phyloP scores from a whole-genome alignment of 2,113 vertebrate species.

The Oxyruncus cristatus region DNA sequence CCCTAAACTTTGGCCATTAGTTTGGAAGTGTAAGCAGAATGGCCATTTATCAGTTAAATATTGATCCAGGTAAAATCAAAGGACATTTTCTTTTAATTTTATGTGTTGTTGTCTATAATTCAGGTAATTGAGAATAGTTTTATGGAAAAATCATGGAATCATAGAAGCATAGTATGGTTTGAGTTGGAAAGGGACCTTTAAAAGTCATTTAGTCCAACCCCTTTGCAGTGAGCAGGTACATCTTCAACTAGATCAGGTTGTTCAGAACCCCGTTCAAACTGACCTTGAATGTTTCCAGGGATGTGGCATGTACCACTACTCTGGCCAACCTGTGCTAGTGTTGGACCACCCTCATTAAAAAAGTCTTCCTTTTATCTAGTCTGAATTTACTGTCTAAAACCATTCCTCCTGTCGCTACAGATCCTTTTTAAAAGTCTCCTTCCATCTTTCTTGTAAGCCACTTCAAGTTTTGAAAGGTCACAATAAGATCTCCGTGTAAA shows the following conservation, averaged over 20 bases:
- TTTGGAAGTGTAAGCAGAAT: background rate
- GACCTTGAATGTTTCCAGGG: background rate
- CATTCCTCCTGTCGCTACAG: fast-evolving
- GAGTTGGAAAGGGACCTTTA: background rate
- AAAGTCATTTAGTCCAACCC: background rate
- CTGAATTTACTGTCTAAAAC: background rate
- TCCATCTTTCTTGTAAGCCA: background rate
- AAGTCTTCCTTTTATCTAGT: background rate
- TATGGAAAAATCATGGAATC: background rate
- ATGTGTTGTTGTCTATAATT: background rate
- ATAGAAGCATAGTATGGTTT: background rate
- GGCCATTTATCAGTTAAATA: background rate
- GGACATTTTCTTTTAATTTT: background rate
- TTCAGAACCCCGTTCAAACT: fast-evolving
- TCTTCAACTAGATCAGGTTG: background rate
- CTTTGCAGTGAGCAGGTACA: background rate
- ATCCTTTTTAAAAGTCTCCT: background rate
- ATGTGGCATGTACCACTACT: fast-evolving
- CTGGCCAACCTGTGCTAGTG: background rate
- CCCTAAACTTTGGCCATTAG: background rate
- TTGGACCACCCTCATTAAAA: background rate
- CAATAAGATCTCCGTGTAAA: fast-evolving
- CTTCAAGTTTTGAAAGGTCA: background rate
- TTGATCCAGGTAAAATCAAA: background rate
- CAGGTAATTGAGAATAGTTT: background rate